Percentiles rank a stretch among this genome's conserved stretches.
Conservation (phyloP, 2,888 invertebrate species). For the Glomeris marginata region DNA sequence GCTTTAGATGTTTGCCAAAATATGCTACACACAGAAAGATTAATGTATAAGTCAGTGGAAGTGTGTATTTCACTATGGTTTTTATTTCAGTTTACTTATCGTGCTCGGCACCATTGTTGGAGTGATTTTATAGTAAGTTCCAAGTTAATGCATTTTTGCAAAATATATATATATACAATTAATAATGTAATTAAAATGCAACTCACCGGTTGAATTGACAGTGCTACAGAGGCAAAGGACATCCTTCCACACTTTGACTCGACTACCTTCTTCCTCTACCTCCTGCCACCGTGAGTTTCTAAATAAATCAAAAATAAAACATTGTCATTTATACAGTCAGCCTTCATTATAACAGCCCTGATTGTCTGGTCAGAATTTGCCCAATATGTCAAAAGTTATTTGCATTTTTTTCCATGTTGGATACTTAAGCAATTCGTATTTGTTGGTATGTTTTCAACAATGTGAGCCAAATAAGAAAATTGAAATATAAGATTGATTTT, state of each 20-base stretch:
- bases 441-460: background rate
- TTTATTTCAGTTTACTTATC: conserved; percentile 34
- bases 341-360: too few species aligned
- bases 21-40: too few species aligned
- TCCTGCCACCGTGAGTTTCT: conserved; percentile 38
- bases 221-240: conserved; percentile 20
- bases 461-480: too few species aligned
- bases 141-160: background rate
- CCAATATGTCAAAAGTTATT: too few species aligned
- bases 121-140: conserved; percentile 31
- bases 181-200: background rate
- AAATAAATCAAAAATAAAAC: background rate
- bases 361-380: too few species aligned
- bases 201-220: conserved; percentile 8
- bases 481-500: too few species aligned
- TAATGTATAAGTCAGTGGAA: too few species aligned
- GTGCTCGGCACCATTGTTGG: conserved; percentile 34
- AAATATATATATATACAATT: background rate
- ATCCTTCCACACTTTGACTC: conserved; percentile 27
- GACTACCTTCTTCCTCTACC: conserved; percentile 36
- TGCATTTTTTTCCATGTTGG: background rate
- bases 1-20: too few species aligned
- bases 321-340: background rate
- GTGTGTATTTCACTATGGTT: conserved; percentile 10
- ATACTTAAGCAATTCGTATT: background rate